phyloP scores from a whole-genome alignment of 1,140 invertebrate species.

The Aphis gossypii region DNA sequence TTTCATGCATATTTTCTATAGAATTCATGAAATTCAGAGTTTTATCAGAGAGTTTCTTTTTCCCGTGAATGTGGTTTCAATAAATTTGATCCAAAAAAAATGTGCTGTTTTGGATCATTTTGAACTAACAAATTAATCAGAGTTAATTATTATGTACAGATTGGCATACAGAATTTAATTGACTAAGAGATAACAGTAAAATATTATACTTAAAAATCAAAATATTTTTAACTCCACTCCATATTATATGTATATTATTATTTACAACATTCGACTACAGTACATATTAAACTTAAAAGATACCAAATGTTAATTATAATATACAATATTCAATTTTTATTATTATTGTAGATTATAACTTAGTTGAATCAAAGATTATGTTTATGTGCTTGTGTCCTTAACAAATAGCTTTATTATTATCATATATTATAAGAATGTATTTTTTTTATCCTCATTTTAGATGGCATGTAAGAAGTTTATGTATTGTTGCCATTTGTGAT shows the following conservation, averaged over 20 bases:
- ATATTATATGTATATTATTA: constrained; percentile 18
- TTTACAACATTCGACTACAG: background rate
- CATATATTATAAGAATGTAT: background rate
- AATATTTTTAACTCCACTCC: constrained; percentile 12
- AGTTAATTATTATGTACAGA: constrained; percentile 49
- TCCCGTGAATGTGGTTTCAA: background rate
- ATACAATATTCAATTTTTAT: background rate
- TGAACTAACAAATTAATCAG: constrained; percentile 49
- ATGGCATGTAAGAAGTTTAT: background rate
- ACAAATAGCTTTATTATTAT: constrained; percentile 16
- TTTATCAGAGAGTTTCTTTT: background rate
- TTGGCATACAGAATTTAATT: constrained; percentile 28
- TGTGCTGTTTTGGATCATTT: constrained; percentile 46
- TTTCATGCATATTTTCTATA: constrained; percentile 34
- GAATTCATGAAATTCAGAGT: constrained; percentile 23
- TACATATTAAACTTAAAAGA: background rate
- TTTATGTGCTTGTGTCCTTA: constrained; percentile 13
- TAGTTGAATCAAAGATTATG: constrained; percentile 10
- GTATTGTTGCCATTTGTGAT: constrained; percentile 57
- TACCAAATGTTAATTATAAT: background rate
- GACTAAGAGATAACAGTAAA: background rate
- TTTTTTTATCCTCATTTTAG: background rate
- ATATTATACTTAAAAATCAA: constrained; percentile 39
- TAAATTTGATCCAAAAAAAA: background rate
- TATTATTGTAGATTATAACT: background rate